Conservation (phyloP, 2,888 invertebrate genomes). For the Phaonia tiefii region DNA sequence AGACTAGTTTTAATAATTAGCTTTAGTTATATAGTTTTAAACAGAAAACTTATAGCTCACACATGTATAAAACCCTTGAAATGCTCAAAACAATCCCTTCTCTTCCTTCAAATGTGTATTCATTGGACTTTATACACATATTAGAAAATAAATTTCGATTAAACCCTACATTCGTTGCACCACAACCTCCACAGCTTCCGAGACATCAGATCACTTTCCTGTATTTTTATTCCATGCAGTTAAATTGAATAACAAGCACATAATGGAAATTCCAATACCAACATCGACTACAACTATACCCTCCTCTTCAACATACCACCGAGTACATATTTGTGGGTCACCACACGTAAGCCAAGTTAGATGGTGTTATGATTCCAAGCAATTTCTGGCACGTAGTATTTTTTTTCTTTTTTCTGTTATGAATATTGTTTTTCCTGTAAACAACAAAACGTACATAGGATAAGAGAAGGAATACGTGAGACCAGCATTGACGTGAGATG, state of each 20-base stretch:
- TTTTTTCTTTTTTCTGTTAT: constrained; percentile 51
- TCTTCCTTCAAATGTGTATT: too few species aligned
- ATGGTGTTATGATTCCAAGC: constrained; percentile 1
- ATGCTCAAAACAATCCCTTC: too few species aligned
- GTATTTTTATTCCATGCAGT: too few species aligned
- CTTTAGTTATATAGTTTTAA: too few species aligned
- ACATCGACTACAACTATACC: not conserved
- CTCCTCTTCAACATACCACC: not conserved
- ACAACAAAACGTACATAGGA: constrained; percentile 41
- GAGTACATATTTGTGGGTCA: not conserved
- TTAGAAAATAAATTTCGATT: too few species aligned
- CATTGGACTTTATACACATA: too few species aligned
- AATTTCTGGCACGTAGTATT: constrained; percentile 53
- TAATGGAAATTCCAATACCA: not conserved
- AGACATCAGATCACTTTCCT: too few species aligned
- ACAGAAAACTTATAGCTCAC: too few species aligned
- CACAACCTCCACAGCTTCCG: too few species aligned
- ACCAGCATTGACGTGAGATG: constrained; percentile 52
- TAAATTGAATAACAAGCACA: not conserved
- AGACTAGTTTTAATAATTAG: too few species aligned
- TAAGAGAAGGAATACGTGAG: constrained; percentile 56
- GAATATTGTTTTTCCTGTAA: constrained; percentile 60
- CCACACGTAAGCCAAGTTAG: not conserved
- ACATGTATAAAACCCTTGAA: too few species aligned
- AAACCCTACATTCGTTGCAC: too few species aligned